Base-by-base conservation (phyloP, 1,140 invertebrate species). In the Triops longicaudatus region DNA sequence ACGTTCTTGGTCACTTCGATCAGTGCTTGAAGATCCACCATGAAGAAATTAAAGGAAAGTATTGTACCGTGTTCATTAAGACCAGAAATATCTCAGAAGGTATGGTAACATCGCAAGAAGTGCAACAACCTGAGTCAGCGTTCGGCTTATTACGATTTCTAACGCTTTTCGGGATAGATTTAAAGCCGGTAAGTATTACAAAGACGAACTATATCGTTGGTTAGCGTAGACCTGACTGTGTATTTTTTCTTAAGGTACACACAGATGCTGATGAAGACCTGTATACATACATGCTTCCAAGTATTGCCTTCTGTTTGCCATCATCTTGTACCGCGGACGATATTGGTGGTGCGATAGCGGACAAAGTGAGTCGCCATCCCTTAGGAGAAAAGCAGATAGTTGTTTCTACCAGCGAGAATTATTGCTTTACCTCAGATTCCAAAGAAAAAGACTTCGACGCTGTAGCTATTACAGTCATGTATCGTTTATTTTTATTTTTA, bases 261-360 rank as follows among this genome's bases (percentile, higher is more conserved):
- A 44, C 26, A 75, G 12, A 50, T 1, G 74, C 74, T 5, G 3
- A 26, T 12, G 73, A 31, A 1, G 76, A 43, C 22, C n/a, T 78
- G 0, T 10, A 28, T 50, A 14, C 43, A 4, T 78, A 77, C 73
- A 9, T 71, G 11, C 37, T 77, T 3, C 73, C 77, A 0, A 75
- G 73, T 42, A 72, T 78, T n/a, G 73, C 43, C 26, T 71, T 78
- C 26, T 78, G 77, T 72, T 63, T 78, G 41, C 77, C 77, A 17
- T 78, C 77, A 11, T 75, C 77, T 72, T 78, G 77, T 63, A 75
- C 17, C 17, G 77, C 50, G 4, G 74, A 63, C 12, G 77, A 78
- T n/a, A 50, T 78, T 14, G 31, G 50, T 1, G 26, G 71, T 17
- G 74, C 77, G 12, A 50, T 78, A 6, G 72, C 43, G 4, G 77